Percentiles rank a stretch among this genome's conserved stretches.
Evolutionary conservation across 2,113 vertebrate genomes (phyloP).

Genomic region (Pyrgilauda ruficollis): DNA sequence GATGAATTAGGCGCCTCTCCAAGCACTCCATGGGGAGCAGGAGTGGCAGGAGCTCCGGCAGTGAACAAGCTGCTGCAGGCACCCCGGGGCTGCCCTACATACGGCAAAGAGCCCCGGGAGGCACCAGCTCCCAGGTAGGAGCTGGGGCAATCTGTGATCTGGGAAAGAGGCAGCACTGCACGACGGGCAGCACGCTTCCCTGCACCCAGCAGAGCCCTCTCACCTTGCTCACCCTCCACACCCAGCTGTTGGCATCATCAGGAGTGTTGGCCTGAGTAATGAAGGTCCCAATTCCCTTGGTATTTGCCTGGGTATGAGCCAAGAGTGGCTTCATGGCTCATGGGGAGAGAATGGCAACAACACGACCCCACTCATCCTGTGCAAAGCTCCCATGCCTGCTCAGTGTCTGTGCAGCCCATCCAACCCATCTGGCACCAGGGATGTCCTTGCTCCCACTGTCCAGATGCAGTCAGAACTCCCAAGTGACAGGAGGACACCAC

Average conservation of each 20-base stretch:
- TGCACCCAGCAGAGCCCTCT: background rate
- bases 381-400: background rate
- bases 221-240: background rate
- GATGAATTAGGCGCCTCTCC: conserved; percentile 22
- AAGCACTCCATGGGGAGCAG: background rate
- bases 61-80: background rate
- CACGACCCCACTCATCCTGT: rapidly evolving
- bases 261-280: background rate
- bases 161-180: background rate
- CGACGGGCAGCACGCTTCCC: rapidly evolving
- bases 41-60: background rate
- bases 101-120: rapidly evolving
- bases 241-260: background rate
- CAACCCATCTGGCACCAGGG: background rate
- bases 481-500: background rate
- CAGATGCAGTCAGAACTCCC: rapidly evolving
- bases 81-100: conserved; percentile 37
- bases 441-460: background rate
- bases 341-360: background rate
- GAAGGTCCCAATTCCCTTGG: rapidly evolving
- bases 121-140: rapidly evolving
- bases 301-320: background rate
- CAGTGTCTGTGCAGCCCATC: background rate
- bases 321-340: background rate
- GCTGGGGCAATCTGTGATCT: rapidly evolving